Evolutionary conservation across 2,113 vertebrate genomes (phyloP), one percentile per base, ranked within the genome.

Genomic region (Sturnira hondurensis): DNA sequence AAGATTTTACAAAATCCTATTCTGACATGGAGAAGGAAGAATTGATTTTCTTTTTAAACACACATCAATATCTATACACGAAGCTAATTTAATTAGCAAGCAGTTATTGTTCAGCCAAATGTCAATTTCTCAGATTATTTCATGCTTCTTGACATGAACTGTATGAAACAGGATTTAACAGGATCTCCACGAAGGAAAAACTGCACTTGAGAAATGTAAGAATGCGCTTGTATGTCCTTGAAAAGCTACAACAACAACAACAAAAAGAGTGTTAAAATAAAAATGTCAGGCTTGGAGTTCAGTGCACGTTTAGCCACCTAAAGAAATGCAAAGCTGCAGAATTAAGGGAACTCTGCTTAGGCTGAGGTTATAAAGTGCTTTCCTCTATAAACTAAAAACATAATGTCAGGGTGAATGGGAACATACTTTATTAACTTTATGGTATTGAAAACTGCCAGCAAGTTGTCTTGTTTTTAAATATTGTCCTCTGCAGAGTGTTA

Each of bases 401-500:
- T 97, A 98, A 97, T 97, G 96, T 96, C 89, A 94, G 91, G 91
- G 96, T 96, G 96, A 98, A 97, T 89, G 96, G 90, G 96, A 98
- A 93, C 97, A 71, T 97, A 95, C 97, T 96, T 96, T 19, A 97
- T 97, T 98, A 97, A 97, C 91, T 93, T 97, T 97, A 96, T 28
- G 71, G 98, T 91, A 95, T 97, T 98, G 97, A 90, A 98, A 98
- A 98, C 97, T 84, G 54, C 98, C 97, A 95, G 96, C 10, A 36
- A 97, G 97, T 98, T 92, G 97, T 98, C 97, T 97, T 98, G 94
- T 97, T 97, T 97, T 98, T 98, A 97, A 95, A 97, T 83, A 76
- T 97, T 98, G 98, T 98, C 98, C 98, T 97, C 97, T 70, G 96
- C 97, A 92, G 97, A 98, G 98, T 16, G 97, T 97, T 97, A 97